Base-by-base conservation (phyloP, 2,888 invertebrate genomes). In the Cyclophora albipunctata region DNA sequence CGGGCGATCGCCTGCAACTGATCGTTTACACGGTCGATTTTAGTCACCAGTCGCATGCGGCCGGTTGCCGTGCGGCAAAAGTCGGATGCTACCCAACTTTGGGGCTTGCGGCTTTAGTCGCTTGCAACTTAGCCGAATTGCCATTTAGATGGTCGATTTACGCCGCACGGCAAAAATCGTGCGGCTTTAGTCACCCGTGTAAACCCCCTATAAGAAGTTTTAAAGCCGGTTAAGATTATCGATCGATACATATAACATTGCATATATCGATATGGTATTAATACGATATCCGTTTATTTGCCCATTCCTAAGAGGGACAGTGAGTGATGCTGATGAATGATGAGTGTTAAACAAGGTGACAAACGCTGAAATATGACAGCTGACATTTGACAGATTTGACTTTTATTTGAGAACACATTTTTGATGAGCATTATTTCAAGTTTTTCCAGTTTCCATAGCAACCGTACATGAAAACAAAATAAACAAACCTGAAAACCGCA, bases 71-170 rank as follows among this genome's bases (percentile, higher is more conserved):
- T 62, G 64, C 60, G 65, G 64, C 59, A 56, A 63, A 66, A 64
- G 63, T 67, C 66, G 65, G 63, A 65, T 65, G 64, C 66, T 67
- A 66, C 63, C 62, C 63, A 64, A 68, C 67, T 67, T 66, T 64
- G 64, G 62, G 63, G 59, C 66, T 67, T 66, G 68, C 67, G 63
- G 64, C 64, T 67, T 69, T 64, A 67, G 63, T 66, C 65, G 66
- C 61, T 62, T 64, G 63, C 64, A 6, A 60, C 59, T 7, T 63
- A 64, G 64, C 60, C 63, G 64, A 66, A 67, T 66, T 67, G 67
- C 62, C 64, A 66, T 37, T 37, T 37, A 37, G 37, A 37, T 37
- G 55, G 60, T 59, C 56, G 63, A 62, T 59, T 63, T 62, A 48
- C 52, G 52, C 55, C 55, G 60, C 46, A 56, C 60, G 57, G 59